Base-by-base conservation (phyloP, 2,797 vertebrate genomes). In the Leptatherina wallacei region DNA sequence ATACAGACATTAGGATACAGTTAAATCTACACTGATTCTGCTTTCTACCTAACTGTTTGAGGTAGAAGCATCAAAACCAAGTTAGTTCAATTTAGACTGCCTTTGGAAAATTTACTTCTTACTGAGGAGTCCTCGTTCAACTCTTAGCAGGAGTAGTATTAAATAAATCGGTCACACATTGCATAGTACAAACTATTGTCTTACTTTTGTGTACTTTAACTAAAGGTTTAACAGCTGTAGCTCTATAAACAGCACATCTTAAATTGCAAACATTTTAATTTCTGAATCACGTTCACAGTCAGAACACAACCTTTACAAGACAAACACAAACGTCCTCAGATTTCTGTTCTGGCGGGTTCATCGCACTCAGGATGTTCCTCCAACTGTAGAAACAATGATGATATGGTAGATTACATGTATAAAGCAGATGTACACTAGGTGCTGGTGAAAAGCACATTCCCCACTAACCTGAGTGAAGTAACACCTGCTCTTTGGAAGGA, bases 401-500 rank as follows among this genome's bases (percentile, higher is more conserved):
- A n/a, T 9, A 24, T 12, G 1, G 2, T 20, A 73, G 16, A 73
- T 33, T 35, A 61, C 32, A 12, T 18, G 13, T 61, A 16, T 60
- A 44, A 57, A 42, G 29, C 16, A 69, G 7, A 69, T 24, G 1
- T 24, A 7, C 36, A 22, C 0, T 14, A 12, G 24, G 38, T 65
- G 18, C 51, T 32, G 55, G 36, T 22, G 0, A 63, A 71, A 36
- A 69, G 40, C 27, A 73, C 70, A 42, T 16, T 12, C 67, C 58
- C 14, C 51, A 61, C 66, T 82, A 56, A 92, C 93, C 82, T 77
- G 77, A 67, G 75, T 27, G 20, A 79, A 70, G 74, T 69, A 83
- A 73, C 94, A 95, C 18, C 1, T 78, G 56, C 22, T 2, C 52
- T 54, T 89, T 5, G 86, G 78, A 60, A 81, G 40, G 57, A 74